These are phyloP conservation scores for Megaceryle torquata DNA, from an alignment of 2,113 vertebrate genomes.

Conservation along the genomic window DNA sequence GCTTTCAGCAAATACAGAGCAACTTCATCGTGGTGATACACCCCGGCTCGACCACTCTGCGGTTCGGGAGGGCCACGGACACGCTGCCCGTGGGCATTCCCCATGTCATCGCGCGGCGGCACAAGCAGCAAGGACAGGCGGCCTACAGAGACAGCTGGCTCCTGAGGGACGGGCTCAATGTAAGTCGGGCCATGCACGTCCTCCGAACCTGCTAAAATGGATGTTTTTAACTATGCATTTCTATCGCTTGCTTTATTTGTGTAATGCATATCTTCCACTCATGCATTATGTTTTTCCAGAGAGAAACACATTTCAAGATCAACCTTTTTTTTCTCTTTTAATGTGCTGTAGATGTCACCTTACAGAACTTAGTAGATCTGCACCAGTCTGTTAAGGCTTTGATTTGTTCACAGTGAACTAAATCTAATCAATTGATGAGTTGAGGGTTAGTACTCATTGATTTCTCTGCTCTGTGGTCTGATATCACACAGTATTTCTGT, in stretches of 20 bases:
- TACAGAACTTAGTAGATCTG: neutral
- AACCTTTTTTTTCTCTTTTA: no score
- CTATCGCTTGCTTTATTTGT: fast-evolving
- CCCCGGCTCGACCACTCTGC: conserved; percentile 87
- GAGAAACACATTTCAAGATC: fast-evolving
- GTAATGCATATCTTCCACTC: fast-evolving
- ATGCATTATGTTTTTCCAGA: fast-evolving
- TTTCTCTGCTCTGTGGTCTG: neutral
- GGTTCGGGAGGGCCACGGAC: conserved; percentile 92
- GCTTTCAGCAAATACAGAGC: conserved; percentile 92
- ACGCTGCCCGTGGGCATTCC: conserved; percentile 86
- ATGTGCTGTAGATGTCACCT: neutral
- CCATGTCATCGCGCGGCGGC: conserved; percentile 89
- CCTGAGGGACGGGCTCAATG: conserved; percentile 88
- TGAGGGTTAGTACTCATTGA: neutral
- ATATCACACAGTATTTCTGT: neutral
- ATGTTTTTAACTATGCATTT: fast-evolving
- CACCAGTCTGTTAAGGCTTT: neutral
- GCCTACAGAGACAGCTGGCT: conserved; percentile 87
- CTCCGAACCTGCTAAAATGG: fast-evolving
- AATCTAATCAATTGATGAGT: no score
- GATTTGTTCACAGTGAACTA: neutral
- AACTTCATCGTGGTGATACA: conserved; percentile 94
- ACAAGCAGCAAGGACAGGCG: conserved; percentile 86
- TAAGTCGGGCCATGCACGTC: conserved; percentile 51